These are phyloP conservation scores for Mesitornis unicolor DNA, from an alignment of 2,113 vertebrate genomes.

Conservation along the genomic window DNA sequence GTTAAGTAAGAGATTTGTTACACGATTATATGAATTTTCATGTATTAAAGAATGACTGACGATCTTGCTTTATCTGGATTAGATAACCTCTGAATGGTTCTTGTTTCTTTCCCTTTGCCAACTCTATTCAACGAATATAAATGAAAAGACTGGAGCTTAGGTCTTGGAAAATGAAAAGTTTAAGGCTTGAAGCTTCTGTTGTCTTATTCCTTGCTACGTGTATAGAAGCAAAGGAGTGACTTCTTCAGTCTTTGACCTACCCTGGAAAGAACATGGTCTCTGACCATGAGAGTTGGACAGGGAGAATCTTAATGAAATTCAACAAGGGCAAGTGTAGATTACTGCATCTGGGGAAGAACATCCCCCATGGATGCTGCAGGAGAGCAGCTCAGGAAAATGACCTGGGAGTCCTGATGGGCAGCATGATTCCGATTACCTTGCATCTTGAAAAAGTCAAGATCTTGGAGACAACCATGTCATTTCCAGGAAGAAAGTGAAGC, in stretches of 20 bases:
- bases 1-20: not conserved
- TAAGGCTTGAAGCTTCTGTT: not conserved
- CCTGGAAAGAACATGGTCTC: not conserved
- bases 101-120: not conserved
- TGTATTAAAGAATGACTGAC: not conserved
- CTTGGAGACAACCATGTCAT: not conserved
- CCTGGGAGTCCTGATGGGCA: too few relatives aligned
- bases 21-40: not conserved
- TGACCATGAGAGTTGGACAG: too few relatives aligned
- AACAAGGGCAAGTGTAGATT: too few relatives aligned
- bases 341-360: too few relatives aligned
- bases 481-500: not conserved
- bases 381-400: too few relatives aligned
- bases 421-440: not conserved
- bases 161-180: not conserved
- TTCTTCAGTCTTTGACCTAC: not conserved
- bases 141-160: not conserved
- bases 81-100: not conserved
- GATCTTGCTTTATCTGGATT: not conserved
- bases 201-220: not conserved
- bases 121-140: not conserved
- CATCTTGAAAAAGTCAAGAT: not conserved
- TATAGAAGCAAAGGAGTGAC: not conserved
- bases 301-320: too few relatives aligned
- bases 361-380: too few relatives aligned